These are phyloP conservation scores for Talpa occidentalis DNA, from an alignment of 2,113 vertebrate genomes.

Conservation along the genomic window DNA sequence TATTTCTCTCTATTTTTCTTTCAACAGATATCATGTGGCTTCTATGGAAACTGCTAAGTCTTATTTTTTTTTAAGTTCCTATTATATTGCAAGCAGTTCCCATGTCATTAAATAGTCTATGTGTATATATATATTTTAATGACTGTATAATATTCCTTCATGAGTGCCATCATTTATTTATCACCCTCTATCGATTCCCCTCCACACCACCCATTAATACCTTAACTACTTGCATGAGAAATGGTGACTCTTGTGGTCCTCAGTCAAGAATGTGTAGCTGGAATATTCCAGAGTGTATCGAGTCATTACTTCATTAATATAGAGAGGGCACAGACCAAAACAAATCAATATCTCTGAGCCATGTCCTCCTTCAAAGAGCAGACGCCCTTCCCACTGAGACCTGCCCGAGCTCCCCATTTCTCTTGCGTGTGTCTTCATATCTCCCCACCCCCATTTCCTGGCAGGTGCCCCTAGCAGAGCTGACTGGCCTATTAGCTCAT, in stretches of 20 bases:
- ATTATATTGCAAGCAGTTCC: not conserved
- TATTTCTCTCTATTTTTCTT: not conserved
- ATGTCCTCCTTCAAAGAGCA: not conserved
- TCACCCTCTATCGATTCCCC: not conserved
- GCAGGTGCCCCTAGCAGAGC: conserved; percentile 32
- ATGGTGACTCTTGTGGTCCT: not conserved
- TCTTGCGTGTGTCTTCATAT: not conserved
- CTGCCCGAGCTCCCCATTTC: not conserved
- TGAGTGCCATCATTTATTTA: not conserved
- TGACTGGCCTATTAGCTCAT: conserved; percentile 48
- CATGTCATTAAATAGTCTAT: not conserved
- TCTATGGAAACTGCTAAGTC: not conserved
- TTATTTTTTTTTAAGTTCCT: not conserved
- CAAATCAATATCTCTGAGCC: not conserved
- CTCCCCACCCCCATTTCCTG: not conserved
- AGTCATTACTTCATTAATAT: conserved; percentile 61
- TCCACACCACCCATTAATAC: too few species aligned
- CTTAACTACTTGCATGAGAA: conserved; percentile 38
- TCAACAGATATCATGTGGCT: not conserved
- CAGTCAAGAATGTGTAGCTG: not conserved
- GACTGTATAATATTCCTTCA: conserved; percentile 52
- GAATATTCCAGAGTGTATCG: conserved; percentile 38
- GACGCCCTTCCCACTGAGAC: not conserved
- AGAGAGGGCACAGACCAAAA: conserved; percentile 6
- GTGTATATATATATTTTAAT: conserved; percentile 44